Percentiles rank a stretch among this genome's conserved stretches.
Evolutionary conservation across 2,113 vertebrate species (phyloP).

Genomic region (Tenrec ecaudatus): DNA sequence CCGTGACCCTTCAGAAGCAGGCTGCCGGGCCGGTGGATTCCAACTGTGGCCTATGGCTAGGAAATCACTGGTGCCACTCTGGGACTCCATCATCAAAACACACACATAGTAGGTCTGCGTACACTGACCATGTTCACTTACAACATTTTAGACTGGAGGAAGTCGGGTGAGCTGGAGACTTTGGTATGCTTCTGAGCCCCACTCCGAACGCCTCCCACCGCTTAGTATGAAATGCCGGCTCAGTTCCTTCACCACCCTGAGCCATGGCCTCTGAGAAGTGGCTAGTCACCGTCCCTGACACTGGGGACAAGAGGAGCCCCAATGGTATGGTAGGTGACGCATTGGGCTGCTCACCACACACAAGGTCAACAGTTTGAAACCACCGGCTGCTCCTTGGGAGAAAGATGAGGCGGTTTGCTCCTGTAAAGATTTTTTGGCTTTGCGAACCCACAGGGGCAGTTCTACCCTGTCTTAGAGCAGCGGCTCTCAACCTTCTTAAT

Average conservation of each 20-base stretch:
- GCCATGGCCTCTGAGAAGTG: background rate
- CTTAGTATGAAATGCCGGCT: background rate
- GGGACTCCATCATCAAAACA: background rate
- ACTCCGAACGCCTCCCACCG: background rate
- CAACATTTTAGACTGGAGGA: background rate
- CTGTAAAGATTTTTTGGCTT: too few relatives aligned
- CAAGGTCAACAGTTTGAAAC: too few relatives aligned
- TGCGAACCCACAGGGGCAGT: too few relatives aligned
- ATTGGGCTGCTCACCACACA: too few relatives aligned
- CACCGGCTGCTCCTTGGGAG: too few relatives aligned
- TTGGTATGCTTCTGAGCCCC: background rate
- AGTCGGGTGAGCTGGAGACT: background rate
- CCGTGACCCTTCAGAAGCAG: background rate
- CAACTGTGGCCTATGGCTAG: background rate
- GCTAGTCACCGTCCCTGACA: rapidly evolving
- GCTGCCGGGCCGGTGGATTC: background rate
- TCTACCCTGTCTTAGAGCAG: too few relatives aligned
- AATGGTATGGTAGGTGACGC: too few relatives aligned
- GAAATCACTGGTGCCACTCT: background rate
- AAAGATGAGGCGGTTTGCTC: too few relatives aligned
- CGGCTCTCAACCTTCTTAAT: too few relatives aligned
- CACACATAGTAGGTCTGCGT: too few relatives aligned
- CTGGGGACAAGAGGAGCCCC: background rate
- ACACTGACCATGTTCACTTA: background rate
- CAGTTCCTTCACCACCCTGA: background rate